A percentile compares a stretch with the other conserved stretches of the same genome.
phyloP scores from a whole-genome alignment of 2,888 invertebrate species.

The Lithosia quadra region DNA sequence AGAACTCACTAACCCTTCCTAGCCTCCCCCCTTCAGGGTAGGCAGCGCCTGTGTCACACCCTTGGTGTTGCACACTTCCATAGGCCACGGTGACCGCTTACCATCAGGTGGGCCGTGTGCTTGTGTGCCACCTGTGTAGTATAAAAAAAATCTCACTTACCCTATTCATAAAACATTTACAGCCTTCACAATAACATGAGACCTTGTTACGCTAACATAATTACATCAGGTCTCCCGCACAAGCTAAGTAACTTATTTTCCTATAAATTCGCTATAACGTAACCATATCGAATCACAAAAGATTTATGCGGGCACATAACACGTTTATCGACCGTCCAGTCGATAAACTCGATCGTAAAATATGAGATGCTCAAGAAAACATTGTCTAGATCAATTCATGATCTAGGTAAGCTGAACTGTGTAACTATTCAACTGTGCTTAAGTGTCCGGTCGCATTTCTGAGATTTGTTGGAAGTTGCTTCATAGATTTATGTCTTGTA shows the following conservation, averaged over 20 bases:
- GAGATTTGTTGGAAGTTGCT: not conserved
- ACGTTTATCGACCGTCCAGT: constrained; percentile 35
- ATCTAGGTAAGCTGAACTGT: constrained; percentile 9
- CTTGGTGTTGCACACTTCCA: no score
- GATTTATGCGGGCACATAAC: constrained; percentile 36
- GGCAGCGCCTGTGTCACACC: no score
- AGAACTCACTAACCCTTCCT: no score
- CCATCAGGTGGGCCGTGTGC: no score
- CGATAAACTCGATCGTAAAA: constrained; percentile 38
- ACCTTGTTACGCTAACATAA: constrained; percentile 1
- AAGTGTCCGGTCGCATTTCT: constrained; percentile 5
- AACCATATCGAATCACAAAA: constrained; percentile 13
- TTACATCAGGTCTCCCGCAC: not conserved
- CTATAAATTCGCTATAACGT: constrained; percentile 11
- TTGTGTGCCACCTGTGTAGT: no score
- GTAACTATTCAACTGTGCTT: constrained; percentile 29
- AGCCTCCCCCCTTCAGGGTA: no score
- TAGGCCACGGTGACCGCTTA: no score
- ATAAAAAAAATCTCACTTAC: not conserved
- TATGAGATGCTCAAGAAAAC: constrained; percentile 34
- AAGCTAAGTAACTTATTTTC: constrained; percentile 12
- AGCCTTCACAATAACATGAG: not conserved
- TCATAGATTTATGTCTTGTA: no score
- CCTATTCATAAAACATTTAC: not conserved
- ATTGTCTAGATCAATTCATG: constrained; percentile 42